Base-by-base conservation (phyloP, 2,888 invertebrate species). In the Nemotelus nigrinus region DNA sequence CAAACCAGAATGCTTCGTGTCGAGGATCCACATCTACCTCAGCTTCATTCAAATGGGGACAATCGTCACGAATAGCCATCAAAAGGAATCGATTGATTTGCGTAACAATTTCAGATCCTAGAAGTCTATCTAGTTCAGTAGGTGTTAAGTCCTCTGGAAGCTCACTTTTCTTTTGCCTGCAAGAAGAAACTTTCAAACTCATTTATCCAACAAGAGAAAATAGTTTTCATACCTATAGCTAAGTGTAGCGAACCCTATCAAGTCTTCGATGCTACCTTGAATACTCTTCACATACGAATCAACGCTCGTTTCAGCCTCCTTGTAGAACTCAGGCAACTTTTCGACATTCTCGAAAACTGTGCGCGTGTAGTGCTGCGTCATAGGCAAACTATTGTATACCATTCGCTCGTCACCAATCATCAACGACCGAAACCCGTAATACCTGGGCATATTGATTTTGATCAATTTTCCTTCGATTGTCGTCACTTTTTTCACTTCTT, bases 401-500 rank as follows among this genome's bases (percentile, higher is more conserved):
- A 89, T 81, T 10, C 81, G 81, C 68, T 89, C 86, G 83, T 94
- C 94, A 2, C 87, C 85, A 3, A 95, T 84, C 82, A 90, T 86
- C 2, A 91, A 85, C 78, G 90, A 90, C 82, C 89, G 90, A 88
- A 91, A 95, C 2, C 96, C 96, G 85, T 94, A 96, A 85, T 93
- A 95, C 70, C 90, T 89, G 0, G 94, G 94, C 91, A 95, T 92
- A 85, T 96, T 96, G 44, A 96, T 83, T 82, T 93, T 94, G 74
- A 95, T 91, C 82, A 94, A 89, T 84, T 96, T 96, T 85, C 95
- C 95, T 87, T 96, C 96, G 0, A 95, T 90, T 0, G 94, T 95
- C 77, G 91, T 89, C 8, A 93, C 82, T 1, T 88, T 85, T 84
- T 90, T 89, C 10, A 96, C 90, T 83, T 90, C 89, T 25, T 92